phyloP scores from a whole-genome alignment of 2,888 invertebrate species.

The Syritta pipiens region DNA sequence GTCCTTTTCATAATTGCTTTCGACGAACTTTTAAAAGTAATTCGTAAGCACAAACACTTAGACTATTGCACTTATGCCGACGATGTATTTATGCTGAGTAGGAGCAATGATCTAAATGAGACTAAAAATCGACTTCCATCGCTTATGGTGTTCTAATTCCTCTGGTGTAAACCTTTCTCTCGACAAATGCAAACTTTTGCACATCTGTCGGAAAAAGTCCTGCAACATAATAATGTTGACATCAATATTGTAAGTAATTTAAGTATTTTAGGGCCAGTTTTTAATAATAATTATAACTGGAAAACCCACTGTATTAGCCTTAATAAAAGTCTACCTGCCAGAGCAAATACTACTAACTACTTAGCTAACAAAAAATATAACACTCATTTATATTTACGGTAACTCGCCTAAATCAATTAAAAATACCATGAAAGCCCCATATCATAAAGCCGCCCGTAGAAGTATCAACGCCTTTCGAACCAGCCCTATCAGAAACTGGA shows the following conservation, averaged over 20 bases:
- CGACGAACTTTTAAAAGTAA: no score
- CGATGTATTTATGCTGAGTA: background rate
- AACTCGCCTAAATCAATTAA: no score
- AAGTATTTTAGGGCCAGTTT: background rate
- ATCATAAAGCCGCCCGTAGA: background rate
- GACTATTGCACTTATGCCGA: background rate
- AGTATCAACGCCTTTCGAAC: no score
- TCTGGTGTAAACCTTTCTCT: no score
- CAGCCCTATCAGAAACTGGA: no score
- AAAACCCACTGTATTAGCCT: background rate
- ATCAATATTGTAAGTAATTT: no score
- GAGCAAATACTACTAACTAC: slow-evolving; percentile 5
- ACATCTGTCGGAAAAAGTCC: background rate
- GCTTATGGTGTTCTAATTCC: no score
- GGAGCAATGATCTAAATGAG: background rate
- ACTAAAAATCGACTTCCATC: background rate
- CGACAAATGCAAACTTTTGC: background rate
- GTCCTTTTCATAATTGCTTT: no score
- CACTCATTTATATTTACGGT: no score
- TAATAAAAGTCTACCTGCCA: slow-evolving; percentile 5
- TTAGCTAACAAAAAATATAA: slow-evolving; percentile 19
- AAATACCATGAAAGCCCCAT: background rate
- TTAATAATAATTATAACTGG: background rate
- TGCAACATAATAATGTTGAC: no score
- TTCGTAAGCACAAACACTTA: no score